Evolutionary conservation across 2,113 vertebrate species (phyloP).

Genomic region (Saimiri boliviensis): DNA sequence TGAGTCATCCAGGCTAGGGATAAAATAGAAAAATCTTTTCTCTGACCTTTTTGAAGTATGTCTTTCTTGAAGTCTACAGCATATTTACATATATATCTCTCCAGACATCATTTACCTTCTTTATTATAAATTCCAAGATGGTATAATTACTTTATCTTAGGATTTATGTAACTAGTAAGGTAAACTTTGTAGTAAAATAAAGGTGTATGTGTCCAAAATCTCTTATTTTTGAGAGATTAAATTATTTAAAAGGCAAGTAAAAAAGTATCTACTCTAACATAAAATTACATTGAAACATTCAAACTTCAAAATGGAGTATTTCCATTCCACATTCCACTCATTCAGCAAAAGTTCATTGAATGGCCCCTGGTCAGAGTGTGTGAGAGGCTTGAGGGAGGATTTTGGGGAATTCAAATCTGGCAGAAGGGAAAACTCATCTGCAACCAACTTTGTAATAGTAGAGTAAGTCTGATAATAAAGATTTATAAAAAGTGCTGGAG

Average conservation of each 20-base stretch:
- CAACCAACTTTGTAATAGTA: background rate
- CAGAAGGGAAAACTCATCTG: background rate
- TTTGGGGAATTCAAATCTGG: background rate
- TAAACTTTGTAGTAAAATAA: background rate
- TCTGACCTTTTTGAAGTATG: background rate
- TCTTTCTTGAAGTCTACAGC: constrained; percentile 41
- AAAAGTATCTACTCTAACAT: background rate
- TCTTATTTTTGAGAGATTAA: background rate
- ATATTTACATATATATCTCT: background rate
- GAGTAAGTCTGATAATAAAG: background rate
- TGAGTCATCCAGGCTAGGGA: constrained; percentile 31
- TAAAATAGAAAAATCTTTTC: background rate
- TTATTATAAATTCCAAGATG: background rate
- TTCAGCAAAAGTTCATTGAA: background rate
- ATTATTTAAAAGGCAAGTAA: background rate
- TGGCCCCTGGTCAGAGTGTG: background rate
- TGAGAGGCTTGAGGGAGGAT: background rate
- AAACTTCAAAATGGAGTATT: constrained; percentile 29
- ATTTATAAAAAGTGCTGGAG: background rate
- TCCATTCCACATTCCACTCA: background rate
- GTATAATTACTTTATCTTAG: background rate
- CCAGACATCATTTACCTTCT: background rate
- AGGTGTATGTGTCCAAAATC: background rate
- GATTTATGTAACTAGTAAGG: background rate
- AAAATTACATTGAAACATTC: background rate